Evolutionary conservation across 2,888 invertebrate genomes (phyloP), one percentile per base, ranked within the genome.

Genomic region (Endomychus coccineus): DNA sequence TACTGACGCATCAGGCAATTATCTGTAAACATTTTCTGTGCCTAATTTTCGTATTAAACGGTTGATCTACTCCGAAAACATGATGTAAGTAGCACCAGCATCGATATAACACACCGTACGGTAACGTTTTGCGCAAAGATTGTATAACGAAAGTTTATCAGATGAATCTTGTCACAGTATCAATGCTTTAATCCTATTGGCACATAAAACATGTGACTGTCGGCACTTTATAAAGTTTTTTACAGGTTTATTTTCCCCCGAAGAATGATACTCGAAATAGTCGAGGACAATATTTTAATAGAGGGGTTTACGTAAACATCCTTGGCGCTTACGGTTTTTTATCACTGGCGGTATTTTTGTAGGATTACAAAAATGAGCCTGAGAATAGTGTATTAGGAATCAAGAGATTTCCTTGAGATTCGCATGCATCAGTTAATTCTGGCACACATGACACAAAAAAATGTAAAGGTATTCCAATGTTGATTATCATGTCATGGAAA

Each of bases 141-240:
- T 44, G 40, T 40, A 43, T 47, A 43, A 41, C 45, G 25, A 44
- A 36, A 41, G 42, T 47, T 36, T 34, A 34, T 39, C 39, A 29
- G 23, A 34, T 42, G 24, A 36, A 49, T 48, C 43, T 45, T 32
- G 41, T 42, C 45, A 42, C 41, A 36, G 43, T 50, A 50, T 50
- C 51, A 48, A 47, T 44, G 46, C 41, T 40, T 42, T 58, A 58
- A 59, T 57, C 58, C 58, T 43, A 56, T 59, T 58, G 52, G 46
- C 39, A 46, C 49, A 54, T 48, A 55, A 54, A 54, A 52, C 49
- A 51, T 52, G 45, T 46, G 49, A 51, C 46, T 46, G 56, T 48
- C 54, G 55, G 54, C 50, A 46, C 52, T 46, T 42, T 34, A 22
- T 16, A 33, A 16, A 46, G 16, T 23, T 39, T 29, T 29, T 29